phyloP scores from a whole-genome alignment of 2,888 invertebrate genomes.

The Clanis bilineata region DNA sequence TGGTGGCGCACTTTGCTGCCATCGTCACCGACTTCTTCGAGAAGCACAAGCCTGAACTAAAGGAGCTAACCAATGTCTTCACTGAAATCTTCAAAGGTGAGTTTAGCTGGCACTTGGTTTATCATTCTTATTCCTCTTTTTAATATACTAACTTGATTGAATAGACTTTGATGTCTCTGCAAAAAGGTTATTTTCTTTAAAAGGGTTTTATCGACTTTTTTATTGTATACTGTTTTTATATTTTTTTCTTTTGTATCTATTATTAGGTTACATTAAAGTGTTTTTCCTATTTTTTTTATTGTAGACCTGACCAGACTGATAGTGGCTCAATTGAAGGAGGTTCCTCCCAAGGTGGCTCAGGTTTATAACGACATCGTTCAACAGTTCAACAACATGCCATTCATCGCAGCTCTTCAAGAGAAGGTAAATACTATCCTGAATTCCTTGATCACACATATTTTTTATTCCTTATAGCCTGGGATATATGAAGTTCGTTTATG shows the following conservation, averaged over 20 bases:
- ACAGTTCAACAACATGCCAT: slow-evolving; percentile 68
- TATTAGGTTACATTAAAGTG: not conserved
- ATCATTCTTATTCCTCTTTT: too few species aligned
- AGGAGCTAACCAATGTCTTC: slow-evolving; percentile 80
- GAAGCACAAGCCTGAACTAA: slow-evolving; percentile 85
- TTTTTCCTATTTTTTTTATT: not conserved
- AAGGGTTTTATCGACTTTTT: too few species aligned
- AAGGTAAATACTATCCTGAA: slow-evolving; percentile 61
- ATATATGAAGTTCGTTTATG: too few species aligned
- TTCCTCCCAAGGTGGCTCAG: slow-evolving; percentile 54
- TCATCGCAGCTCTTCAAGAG: slow-evolving; percentile 59
- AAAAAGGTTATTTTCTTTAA: too few species aligned
- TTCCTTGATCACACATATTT: too few species aligned
- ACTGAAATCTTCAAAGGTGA: slow-evolving; percentile 79
- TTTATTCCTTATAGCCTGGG: too few species aligned
- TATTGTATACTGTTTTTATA: too few species aligned
- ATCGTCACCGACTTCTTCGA: slow-evolving; percentile 82
- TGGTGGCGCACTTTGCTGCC: slow-evolving; percentile 78
- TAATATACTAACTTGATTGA: too few species aligned
- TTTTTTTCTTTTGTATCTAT: too few species aligned
- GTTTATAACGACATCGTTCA: slow-evolving; percentile 53
- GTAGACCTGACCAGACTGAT: slow-evolving; percentile 69
- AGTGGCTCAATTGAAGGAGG: slow-evolving; percentile 67
- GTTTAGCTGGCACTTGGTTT: too few species aligned
- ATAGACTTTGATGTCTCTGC: too few species aligned